Evolutionary conservation across 2,113 vertebrate species (phyloP), one percentile per base, ranked within the genome.

Genomic region (Pardalotus punctatus): DNA sequence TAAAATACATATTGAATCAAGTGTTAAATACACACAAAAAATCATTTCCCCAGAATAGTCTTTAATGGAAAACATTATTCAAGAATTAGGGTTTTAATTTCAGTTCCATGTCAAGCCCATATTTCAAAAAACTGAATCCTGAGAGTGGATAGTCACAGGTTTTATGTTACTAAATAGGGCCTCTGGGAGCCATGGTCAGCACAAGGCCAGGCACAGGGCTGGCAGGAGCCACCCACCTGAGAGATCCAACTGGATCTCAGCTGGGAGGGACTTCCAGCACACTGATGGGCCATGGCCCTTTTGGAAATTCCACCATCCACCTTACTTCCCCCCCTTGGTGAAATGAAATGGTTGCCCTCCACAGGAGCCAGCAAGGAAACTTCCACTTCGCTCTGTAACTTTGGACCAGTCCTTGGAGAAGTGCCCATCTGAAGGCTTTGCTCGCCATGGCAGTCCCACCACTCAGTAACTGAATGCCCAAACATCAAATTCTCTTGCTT

Each of bases 131-230:
- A 5, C 28, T 29, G 57, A 69, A 72, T 62, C 31, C 54, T 61
- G 23, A 14, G 12, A 53, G 45, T 0, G 0, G 8, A 21, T 2
- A 6, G 19, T 57, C 2, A 4, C 1, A 5, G 29, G 20, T 28
- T 77, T 57, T 76, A 14, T 90, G 74, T 72, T 56, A 36, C 27
- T 43, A 12, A 43, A 14, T 54, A 0, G 5, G 33, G 21, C 64
- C 27, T 51, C 47, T 81, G 51, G 33, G 60, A 77, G 6, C 1
- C 5, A 25, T 3, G 35, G 12, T 24, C 16, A 36, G 56, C 35
- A 58, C 33, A 42, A 33, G 14, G 14, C 38, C 60, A 81, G 35
- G 29, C 2, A 3, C 33, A 31, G 35, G 38, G 27, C 4, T 57
- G 35, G 22, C 64, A 83, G n/a, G n/a, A n/a, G 19, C 13, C 47